These are phyloP conservation scores for Lamellibrachia luymesi DNA, from an alignment of 1,140 invertebrate genomes.

Conservation along the genomic window DNA sequence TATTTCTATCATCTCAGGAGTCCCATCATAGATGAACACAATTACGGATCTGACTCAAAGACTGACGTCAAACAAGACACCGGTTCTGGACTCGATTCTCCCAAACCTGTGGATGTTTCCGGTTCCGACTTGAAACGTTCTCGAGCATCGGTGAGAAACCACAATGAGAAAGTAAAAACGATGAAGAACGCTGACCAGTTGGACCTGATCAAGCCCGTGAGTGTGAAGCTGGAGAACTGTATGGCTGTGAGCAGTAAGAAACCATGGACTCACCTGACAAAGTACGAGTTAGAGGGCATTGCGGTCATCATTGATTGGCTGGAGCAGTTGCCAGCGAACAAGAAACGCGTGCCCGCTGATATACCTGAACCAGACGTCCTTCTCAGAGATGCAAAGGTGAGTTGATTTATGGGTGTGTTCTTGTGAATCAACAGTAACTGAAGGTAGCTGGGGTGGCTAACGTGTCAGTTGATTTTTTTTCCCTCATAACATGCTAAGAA, in stretches of 20 bases:
- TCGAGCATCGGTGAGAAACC: slow-evolving; percentile 68
- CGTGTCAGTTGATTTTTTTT: too few species aligned
- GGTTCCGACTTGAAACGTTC: background rate
- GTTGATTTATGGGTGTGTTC: background rate
- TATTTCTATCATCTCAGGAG: background rate
- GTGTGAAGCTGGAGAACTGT: slow-evolving; percentile 26
- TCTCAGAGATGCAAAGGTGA: slow-evolving; percentile 75
- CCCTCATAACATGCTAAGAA: too few species aligned
- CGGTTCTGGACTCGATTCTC: background rate
- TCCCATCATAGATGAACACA: slow-evolving; percentile 17
- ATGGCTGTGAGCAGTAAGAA: slow-evolving; percentile 63
- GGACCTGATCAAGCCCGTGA: slow-evolving; percentile 21
- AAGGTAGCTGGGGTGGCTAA: too few species aligned
- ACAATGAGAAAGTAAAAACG: background rate
- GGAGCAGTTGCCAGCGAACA: slow-evolving; percentile 73
- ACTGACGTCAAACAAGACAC: background rate
- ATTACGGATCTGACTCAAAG: slow-evolving; percentile 13
- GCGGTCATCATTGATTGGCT: slow-evolving; percentile 84
- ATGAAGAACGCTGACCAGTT: background rate
- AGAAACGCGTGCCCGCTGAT: slow-evolving; percentile 89
- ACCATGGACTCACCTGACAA: slow-evolving; percentile 52
- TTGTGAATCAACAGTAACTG: background rate
- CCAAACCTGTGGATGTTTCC: background rate
- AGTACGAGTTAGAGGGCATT: slow-evolving; percentile 77
- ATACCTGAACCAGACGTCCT: slow-evolving; percentile 85